Evolutionary conservation across 2,888 invertebrate genomes (phyloP).

Genomic region (Cataglyphis rosenhaueri): DNA sequence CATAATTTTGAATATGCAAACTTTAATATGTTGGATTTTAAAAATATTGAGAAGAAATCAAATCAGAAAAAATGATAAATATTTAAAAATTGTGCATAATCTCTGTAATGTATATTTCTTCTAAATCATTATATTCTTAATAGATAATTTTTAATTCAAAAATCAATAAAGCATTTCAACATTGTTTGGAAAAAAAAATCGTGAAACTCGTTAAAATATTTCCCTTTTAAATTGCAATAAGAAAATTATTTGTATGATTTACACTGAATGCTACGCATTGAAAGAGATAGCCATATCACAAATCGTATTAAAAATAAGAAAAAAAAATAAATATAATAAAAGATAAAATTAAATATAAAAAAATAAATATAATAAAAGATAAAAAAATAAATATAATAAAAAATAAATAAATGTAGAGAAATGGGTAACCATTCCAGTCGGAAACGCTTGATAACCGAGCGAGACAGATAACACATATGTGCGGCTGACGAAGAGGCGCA

Average conservation of each 20-base stretch:
- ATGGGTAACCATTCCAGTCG: background rate
- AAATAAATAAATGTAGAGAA: conserved; percentile 1
- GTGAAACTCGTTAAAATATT: background rate
- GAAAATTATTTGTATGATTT: background rate
- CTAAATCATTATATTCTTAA: background rate
- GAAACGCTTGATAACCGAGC: conserved; percentile 39
- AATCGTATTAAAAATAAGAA: conserved; percentile 17
- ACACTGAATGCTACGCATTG: background rate
- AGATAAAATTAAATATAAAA: too few relatives aligned
- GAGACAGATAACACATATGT: conserved; percentile 35
- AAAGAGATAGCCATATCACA: background rate
- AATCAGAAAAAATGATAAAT: background rate
- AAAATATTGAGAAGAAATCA: background rate
- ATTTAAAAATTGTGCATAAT: background rate
- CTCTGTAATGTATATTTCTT: background rate
- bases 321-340: too few relatives aligned
- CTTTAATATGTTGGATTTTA: background rate
- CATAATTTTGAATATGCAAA: background rate
- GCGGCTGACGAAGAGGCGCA: conserved; percentile 22
- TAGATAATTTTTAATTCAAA: background rate
- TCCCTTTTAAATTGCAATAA: background rate
- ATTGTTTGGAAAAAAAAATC: background rate
- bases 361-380: background rate
- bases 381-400: background rate
- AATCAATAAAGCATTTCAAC: background rate